Evolutionary conservation across 2,797 vertebrate genomes (phyloP).

Genomic region (Chrosomus eos): DNA sequence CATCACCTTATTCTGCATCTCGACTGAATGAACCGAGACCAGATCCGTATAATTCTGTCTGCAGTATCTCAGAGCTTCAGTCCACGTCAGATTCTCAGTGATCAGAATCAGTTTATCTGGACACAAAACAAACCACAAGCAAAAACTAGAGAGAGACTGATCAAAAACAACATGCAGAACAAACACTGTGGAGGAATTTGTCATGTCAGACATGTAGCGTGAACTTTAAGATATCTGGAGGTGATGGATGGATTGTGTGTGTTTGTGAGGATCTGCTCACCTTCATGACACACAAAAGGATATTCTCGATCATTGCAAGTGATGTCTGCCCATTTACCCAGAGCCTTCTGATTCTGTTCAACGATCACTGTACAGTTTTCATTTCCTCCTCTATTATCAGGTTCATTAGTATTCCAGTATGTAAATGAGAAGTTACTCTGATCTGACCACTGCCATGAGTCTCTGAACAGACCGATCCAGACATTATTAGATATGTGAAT

Average conservation of each 20-base stretch:
- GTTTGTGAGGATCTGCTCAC: background rate
- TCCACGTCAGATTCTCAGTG: background rate
- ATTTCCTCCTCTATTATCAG: fast-evolving
- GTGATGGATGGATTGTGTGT: background rate
- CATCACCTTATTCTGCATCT: background rate
- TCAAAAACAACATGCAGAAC: constrained; percentile 2
- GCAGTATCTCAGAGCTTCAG: background rate
- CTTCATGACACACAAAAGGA: constrained; percentile 2
- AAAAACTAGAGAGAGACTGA: background rate
- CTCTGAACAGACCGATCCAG: background rate
- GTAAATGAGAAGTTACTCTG: background rate
- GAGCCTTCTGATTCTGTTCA: fast-evolving
- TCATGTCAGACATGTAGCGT: background rate
- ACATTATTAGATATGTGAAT: background rate
- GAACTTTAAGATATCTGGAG: background rate
- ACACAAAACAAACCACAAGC: constrained; percentile 4
- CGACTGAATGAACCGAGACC: background rate
- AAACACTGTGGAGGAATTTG: background rate
- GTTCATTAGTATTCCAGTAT: fast-evolving
- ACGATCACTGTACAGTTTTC: background rate
- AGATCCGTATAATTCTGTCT: background rate
- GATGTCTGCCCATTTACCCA: fast-evolving
- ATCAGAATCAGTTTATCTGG: background rate
- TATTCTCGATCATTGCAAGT: fast-evolving
- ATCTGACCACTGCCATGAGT: constrained; percentile 11